Conservation (phyloP, 2,797 vertebrate species). For the Fundulus diaphanus region DNA sequence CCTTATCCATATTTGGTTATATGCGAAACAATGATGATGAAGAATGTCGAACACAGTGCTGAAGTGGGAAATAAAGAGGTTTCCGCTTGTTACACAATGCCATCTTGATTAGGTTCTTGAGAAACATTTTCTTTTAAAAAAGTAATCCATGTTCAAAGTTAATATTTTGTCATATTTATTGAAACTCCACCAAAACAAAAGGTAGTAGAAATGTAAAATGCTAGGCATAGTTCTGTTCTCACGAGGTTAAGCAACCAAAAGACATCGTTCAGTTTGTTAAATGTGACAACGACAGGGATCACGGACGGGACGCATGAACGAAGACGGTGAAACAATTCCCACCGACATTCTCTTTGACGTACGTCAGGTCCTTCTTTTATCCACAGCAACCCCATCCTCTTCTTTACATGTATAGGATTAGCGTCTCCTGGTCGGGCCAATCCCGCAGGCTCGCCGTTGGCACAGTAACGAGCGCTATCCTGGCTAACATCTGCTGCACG, state of each 20-base stretch:
- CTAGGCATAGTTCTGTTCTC: no score
- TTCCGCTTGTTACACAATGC: no score
- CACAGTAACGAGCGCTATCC: constrained; percentile 79
- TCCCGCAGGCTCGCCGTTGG: constrained; percentile 72
- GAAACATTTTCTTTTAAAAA: no score
- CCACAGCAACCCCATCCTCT: constrained; percentile 18
- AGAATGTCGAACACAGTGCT: no score
- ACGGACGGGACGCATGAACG: constrained; percentile 36
- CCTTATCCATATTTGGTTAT: no score
- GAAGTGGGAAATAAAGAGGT: no score
- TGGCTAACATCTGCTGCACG: constrained; percentile 79
- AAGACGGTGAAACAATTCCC: constrained; percentile 59
- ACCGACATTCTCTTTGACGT: constrained; percentile 49
- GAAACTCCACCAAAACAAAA: no score
- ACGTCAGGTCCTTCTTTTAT: constrained; percentile 37
- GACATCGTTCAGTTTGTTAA: constrained; percentile 1
- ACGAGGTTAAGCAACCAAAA: not conserved
- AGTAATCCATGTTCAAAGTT: no score
- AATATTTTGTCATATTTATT: no score
- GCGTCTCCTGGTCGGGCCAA: constrained; percentile 59
- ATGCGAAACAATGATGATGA: no score
- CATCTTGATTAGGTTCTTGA: no score
- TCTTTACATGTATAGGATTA: constrained; percentile 71
- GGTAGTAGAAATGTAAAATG: no score
- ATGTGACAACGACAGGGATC: constrained; percentile 6